Base-by-base conservation (phyloP, 2,113 vertebrate species). In the Rutilus rutilus region DNA sequence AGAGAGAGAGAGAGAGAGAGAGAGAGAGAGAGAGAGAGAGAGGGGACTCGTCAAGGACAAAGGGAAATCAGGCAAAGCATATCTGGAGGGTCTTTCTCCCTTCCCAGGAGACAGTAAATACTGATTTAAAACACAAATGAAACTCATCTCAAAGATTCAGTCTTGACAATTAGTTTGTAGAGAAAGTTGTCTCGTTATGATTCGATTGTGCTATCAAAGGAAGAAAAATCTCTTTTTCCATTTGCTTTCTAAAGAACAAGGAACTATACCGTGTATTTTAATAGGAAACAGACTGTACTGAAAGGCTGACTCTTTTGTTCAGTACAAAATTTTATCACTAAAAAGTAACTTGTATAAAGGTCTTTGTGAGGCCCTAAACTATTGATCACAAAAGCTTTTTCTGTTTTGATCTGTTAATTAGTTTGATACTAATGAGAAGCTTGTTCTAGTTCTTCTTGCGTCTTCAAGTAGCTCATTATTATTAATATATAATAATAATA, bases 11-110 rank as follows among this genome's bases (percentile, higher is more conserved):
- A 8, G 39, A 39, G 71, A 36, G 71, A 23, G 74, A 42, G 39
- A 42, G 39, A 39, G 39, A 39, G 39, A 39, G 39, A 8, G 39
- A 39, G 64, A 71, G 78, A 85, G 21, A 67, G 60, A 57, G 47
- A 1, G 62, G 83, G 88, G 88, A 71, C 84, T 89, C 90, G 62
- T 91, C 90, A 93, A 92, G 93, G 91, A 89, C 91, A 89, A 87
- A 42, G 80, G 85, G 76, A 39, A 83, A 52, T 54, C n/a, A 82
- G 78, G 78, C 82, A 87, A 83, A 87, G 64, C 42, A 85, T 86
- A 89, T 78, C 89, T 91, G 76, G 52, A 69, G 82, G 86, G 85
- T 82, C 83, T 85, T 85, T 82, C 64, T 6, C 76, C 87, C 6
- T 57, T 52, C 90, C 85, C 87, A 52, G 81, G 85, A 91, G 91